Evolutionary conservation across 2,888 invertebrate genomes (phyloP), one percentile per base, ranked within the genome.

Genomic region (Corythucha ciliata): DNA sequence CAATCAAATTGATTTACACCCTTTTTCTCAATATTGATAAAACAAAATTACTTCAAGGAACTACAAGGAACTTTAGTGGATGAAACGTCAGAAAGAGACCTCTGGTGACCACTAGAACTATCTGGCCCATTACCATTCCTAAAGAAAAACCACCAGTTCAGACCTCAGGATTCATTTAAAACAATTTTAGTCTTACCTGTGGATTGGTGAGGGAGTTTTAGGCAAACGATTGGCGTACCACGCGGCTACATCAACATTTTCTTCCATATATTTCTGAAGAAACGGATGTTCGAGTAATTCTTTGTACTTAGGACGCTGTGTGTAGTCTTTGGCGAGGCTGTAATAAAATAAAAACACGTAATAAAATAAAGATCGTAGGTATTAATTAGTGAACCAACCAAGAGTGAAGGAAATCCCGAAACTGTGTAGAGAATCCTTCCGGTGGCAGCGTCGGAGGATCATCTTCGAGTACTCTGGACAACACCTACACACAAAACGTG

Each of bases 281-380:
- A 94, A 93, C 16, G 83, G 77, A 66, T 91, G 89, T 59, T 87
- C 84, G 67, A 94, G 75, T 10, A 96, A 77, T 67, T 87, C 84
- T 58, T 79, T 83, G 74, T 96, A 96, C 71, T 96, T 96, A 56
- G 96, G 96, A 63, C 96, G 79, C 64, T 85, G 79, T 67, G 83
- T 79, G 70, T 89, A 90, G 75, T 96, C 88, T 74, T 96, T 96
- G 61, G 85, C 90, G 68, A 96, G 78, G 75, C 91, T 90, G 71
- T 7, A 73, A 73, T 6, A 25, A 4, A 45, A 20, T 52, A 53
- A 54, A 57, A 58, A 56, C 50, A 58, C 46, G n/a, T 25, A 12
- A 39, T 7, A 10, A 45, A 40, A 37, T 45, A 37, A 47, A 47
- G 2, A 42, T 21, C 8, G 21, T 1, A 51, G 12, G n/a, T 12